A percentile compares a stretch with the other conserved stretches of the same genome.
These are phyloP conservation scores for Thalassoma bifasciatum DNA, from an alignment of 2,113 vertebrate genomes.

Conservation along the genomic window DNA sequence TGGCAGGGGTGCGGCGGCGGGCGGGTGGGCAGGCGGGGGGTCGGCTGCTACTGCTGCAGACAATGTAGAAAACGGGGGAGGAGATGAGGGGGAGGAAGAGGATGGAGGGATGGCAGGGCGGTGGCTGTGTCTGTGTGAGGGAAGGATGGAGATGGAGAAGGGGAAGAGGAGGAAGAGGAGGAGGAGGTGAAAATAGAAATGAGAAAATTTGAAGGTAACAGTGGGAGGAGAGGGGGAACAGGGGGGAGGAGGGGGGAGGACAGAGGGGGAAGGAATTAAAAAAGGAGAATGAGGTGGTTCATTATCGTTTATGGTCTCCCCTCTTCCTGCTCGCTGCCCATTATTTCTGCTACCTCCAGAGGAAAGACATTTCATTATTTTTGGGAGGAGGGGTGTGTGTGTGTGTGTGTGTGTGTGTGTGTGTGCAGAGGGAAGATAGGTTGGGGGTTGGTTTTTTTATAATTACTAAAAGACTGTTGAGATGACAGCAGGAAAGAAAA, in stretches of 20 bases:
- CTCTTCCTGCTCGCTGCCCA: constrained; percentile 54
- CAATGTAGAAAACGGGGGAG: constrained; percentile 43
- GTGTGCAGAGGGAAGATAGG: constrained; percentile 15
- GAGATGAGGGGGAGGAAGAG: background rate
- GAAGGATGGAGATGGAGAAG: constrained; percentile 11
- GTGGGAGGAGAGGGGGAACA: background rate
- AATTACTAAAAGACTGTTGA: constrained; percentile 55
- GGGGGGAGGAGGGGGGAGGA: background rate
- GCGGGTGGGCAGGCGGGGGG: background rate
- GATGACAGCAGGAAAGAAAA: background rate
- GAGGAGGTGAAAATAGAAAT: constrained; percentile 28
- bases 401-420: constrained; percentile 17
- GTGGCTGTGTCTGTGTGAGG: constrained; percentile 46
- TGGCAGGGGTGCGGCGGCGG: constrained; percentile 60
- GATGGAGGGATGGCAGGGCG: constrained; percentile 52
- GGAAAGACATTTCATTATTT: constrained; percentile 77
- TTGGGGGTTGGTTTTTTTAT: constrained; percentile 55
- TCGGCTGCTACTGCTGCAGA: constrained; percentile 15
- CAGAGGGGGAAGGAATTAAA: constrained; percentile 66
- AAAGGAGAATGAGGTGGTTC: constrained; percentile 71
- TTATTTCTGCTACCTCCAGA: constrained; percentile 73
- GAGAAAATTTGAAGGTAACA: constrained; percentile 28
- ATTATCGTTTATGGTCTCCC: constrained; percentile 74
- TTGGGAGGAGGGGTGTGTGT: constrained; percentile 54
- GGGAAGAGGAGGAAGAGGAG: background rate